Evolutionary conservation across 2,888 invertebrate species (phyloP).

Genomic region (Apodemia hepburni): DNA sequence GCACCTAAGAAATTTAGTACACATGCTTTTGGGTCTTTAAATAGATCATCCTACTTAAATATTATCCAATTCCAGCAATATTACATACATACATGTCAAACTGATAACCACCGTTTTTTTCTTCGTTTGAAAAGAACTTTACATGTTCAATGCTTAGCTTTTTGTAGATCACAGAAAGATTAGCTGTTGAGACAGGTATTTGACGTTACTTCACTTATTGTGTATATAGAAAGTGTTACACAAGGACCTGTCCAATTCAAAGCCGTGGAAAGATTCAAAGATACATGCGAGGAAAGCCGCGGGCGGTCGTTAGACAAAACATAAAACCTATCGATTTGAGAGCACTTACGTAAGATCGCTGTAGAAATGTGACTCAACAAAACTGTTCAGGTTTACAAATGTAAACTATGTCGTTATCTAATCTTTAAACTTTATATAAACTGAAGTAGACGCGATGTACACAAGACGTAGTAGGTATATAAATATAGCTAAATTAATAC

Average conservation of each 20-base stretch:
- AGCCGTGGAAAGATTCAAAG: conserved; percentile 33
- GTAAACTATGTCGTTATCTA: conserved; percentile 67
- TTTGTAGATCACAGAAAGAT: background rate
- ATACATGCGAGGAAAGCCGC: conserved; percentile 34
- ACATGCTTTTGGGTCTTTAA: no score
- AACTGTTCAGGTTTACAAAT: conserved; percentile 53
- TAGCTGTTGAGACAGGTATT: conserved; percentile 4
- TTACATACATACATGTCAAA: no score
- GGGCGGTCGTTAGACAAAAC: conserved; percentile 36
- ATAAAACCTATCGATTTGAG: conserved; percentile 36
- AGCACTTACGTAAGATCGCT: conserved; percentile 33
- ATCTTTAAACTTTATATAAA: conserved; percentile 26
- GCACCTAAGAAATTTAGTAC: no score
- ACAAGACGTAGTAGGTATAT: background rate
- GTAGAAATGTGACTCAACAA: conserved; percentile 53
- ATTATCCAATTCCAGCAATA: no score
- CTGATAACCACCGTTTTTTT: no score
- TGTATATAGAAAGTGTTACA: conserved; percentile 20
- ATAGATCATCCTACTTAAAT: no score
- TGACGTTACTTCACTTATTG: conserved; percentile 16
- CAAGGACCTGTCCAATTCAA: conserved; percentile 22
- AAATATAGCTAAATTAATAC: background rate
- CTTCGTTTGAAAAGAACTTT: background rate
- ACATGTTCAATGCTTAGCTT: background rate
- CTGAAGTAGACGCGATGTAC: background rate